A percentile compares a stretch with the other conserved stretches of the same genome.
These are phyloP conservation scores for Etheostoma perlongum DNA, from an alignment of 2,797 vertebrate genomes.

Conservation along the genomic window DNA sequence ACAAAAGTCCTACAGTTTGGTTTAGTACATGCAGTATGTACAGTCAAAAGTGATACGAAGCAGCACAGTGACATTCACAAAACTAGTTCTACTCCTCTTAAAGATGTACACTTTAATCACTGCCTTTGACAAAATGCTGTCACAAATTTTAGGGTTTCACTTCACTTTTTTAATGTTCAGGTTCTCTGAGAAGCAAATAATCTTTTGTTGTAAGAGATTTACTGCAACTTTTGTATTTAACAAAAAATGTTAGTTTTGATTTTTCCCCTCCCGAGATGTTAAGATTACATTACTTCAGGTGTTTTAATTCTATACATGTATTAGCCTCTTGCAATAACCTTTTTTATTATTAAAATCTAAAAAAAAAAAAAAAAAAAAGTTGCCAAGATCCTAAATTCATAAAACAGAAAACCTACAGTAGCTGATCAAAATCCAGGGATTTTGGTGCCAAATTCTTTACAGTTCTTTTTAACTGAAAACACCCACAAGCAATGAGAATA, in stretches of 20 bases:
- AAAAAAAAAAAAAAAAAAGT: slow-evolving; percentile 42
- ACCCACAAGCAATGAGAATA: slow-evolving; percentile 40
- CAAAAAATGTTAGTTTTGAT: slow-evolving; percentile 1
- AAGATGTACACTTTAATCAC: slow-evolving; percentile 31
- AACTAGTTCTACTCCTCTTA: slow-evolving; percentile 30
- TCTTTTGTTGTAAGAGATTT: slow-evolving; percentile 1
- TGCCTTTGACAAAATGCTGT: slow-evolving; percentile 12
- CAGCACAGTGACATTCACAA: slow-evolving; percentile 41
- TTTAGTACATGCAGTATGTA: slow-evolving; percentile 71
- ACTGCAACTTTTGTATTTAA: slow-evolving; percentile 24
- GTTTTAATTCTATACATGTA: slow-evolving; percentile 38
- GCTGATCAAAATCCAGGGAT: slow-evolving; percentile 11
- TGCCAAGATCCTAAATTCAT: slow-evolving; percentile 23
- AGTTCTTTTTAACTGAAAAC: slow-evolving; percentile 44
- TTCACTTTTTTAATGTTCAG: slow-evolving; percentile 13
- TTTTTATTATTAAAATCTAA: slow-evolving; percentile 47
- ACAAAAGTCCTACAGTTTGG: slow-evolving; percentile 51
- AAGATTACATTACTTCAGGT: slow-evolving; percentile 54
- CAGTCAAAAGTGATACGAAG: slow-evolving; percentile 52
- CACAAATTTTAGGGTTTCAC: not conserved
- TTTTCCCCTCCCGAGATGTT: slow-evolving; percentile 6
- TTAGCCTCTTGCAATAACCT: slow-evolving; percentile 36
- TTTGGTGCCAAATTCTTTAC: slow-evolving; percentile 24
- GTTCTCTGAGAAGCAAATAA: not conserved
- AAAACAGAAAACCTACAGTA: slow-evolving; percentile 19